Evolutionary conservation across 2,888 invertebrate genomes (phyloP), one percentile per base, ranked within the genome.

Genomic region (Patella depressa): DNA sequence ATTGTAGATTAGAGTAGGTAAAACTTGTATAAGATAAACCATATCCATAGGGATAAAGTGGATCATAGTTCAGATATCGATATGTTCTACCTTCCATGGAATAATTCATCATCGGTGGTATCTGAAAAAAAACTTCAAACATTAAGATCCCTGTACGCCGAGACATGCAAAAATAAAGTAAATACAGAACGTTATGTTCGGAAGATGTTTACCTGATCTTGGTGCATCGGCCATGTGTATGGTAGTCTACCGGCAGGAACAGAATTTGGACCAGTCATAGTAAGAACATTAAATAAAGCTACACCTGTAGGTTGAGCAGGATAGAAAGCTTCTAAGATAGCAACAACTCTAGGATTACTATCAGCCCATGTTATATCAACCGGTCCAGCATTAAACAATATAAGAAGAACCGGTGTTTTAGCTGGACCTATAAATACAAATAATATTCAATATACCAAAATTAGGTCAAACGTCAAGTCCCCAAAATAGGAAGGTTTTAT

Each of bases 1-100:
- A 69, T 15, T 45, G 15, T 17, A 86, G 53, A 3, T 76, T 74
- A 12, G 76, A 74, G 77, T 84, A 86, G 7, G 78, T 54, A 72
- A 84, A 86, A 59, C 53, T 81, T 9, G 83, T 78, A 76, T 85
- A 86, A 12, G 85, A 85, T 12, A 85, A 78, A 3, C 85, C 86
- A 78, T 83, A 85, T 34, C 86, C 85, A 79, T 85, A 86, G 11
- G 86, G 86, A 77, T 84, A 86, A 15, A 84, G 81, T 72, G 84
- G 85, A 19, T 76, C 76, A n/a, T 83, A 84, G 14, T 79, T 79
- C 73, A 87, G 86, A 72, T 89, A 90, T 19, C 90, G 81, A 81
- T 90, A 90, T 7, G 89, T 90, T 57, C 84, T 79, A 12, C 84
- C 86, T 29, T 78, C 81, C 90, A 90, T 89, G 1, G 82, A 78